phyloP scores from a whole-genome alignment of 2,888 invertebrate species.

The Sesamia inferens region DNA sequence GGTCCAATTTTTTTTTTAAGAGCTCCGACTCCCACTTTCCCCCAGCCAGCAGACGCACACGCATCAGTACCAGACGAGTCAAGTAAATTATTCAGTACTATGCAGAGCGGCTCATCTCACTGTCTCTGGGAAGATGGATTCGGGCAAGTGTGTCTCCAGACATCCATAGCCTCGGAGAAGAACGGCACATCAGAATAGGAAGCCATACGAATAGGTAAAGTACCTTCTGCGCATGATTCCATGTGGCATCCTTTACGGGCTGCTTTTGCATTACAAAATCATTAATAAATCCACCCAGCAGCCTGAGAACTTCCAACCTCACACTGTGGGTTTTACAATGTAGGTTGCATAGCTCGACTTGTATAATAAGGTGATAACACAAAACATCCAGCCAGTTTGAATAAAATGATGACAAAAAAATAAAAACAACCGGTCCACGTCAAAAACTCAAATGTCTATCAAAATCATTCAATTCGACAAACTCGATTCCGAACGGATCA shows the following conservation, averaged over 20 bases:
- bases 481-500: constrained; percentile 31
- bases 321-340: neutral
- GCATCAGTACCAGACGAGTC: no score
- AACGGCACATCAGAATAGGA: no score
- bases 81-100: no score
- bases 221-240: no score
- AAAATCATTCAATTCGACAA: constrained; percentile 39
- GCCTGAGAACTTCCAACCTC: neutral
- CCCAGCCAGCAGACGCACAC: no score
- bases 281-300: neutral
- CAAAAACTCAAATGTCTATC: neutral
- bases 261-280: neutral
- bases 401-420: neutral
- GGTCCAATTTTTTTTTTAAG: no score
- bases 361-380: neutral
- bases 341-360: neutral
- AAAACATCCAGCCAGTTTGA: neutral
- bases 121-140: no score
- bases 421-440: neutral
- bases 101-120: no score
- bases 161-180: no score
- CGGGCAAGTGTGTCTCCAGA: no score
- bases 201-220: no score
- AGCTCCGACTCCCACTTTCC: no score
- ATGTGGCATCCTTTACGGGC: neutral